A percentile compares a stretch with the other conserved stretches of the same genome.
phyloP scores from a whole-genome alignment of 2,888 invertebrate genomes.

The Drosophila birchii region DNA sequence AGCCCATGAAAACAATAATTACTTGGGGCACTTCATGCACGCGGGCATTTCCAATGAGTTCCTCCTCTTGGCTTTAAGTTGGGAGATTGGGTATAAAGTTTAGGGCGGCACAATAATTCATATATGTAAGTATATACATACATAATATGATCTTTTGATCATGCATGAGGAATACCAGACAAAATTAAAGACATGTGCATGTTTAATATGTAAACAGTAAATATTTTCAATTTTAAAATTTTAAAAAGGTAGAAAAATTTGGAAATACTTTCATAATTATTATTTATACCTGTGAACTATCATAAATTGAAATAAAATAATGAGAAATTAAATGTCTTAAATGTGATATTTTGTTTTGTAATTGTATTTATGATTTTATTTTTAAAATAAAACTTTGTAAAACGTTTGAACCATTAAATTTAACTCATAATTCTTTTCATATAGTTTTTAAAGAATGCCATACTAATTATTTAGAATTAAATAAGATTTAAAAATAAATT shows the following conservation, averaged over 20 bases:
- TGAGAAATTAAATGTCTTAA: too few relatives aligned
- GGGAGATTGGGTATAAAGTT: neutral
- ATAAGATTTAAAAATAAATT: too few relatives aligned
- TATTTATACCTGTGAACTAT: too few relatives aligned
- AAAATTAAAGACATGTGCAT: neutral
- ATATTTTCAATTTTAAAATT: neutral
- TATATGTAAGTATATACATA: neutral
- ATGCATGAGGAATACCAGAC: neutral
- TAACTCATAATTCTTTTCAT: too few relatives aligned
- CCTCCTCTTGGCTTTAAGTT: slow-evolving; percentile 1
- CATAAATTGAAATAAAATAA: too few relatives aligned
- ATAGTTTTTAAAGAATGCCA: too few relatives aligned
- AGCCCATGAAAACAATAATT: slow-evolving; percentile 28
- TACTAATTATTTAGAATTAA: too few relatives aligned
- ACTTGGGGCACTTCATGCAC: slow-evolving; percentile 9
- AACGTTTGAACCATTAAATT: too few relatives aligned
- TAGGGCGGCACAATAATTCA: neutral
- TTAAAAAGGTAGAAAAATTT: neutral
- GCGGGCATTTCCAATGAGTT: slow-evolving; percentile 13
- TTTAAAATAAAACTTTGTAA: too few relatives aligned
- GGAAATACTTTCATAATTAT: too few relatives aligned
- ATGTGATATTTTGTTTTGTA: too few relatives aligned
- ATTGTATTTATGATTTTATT: too few relatives aligned
- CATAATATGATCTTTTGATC: neutral
- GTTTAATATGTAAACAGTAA: neutral